Conservation (phyloP, 2,113 vertebrate species). For the Pogona vitticeps region DNA sequence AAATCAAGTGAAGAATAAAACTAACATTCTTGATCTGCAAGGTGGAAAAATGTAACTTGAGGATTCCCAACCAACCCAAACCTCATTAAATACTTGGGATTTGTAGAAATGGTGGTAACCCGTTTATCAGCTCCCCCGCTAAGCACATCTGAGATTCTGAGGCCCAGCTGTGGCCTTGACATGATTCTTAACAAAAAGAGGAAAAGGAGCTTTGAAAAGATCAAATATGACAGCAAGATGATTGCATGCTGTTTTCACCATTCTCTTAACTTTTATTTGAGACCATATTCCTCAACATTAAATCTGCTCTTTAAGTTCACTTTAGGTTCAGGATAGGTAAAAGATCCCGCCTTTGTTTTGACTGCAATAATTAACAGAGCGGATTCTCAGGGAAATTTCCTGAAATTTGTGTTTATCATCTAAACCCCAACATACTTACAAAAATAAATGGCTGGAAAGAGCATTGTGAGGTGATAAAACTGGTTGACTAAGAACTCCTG, state of each 20-base stretch:
- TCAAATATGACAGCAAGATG: not conserved
- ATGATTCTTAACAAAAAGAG: not conserved
- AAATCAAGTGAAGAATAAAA: not conserved
- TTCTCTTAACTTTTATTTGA: not conserved
- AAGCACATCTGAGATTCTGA: not conserved
- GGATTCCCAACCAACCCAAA: not conserved
- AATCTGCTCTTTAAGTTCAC: conserved; percentile 3
- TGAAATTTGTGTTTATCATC: not conserved
- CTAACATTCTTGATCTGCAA: not conserved
- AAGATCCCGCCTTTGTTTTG: not conserved
- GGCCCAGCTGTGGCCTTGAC: not conserved
- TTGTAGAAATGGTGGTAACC: not conserved
- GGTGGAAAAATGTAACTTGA: not conserved
- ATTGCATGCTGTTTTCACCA: not conserved
- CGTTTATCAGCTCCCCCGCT: conserved; percentile 1
- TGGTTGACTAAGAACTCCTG: conserved; percentile 11
- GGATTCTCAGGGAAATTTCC: not conserved
- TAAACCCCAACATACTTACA: not conserved
- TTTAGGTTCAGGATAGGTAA: not conserved
- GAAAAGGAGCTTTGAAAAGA: conserved; percentile 4
- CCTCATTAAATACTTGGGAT: not conserved
- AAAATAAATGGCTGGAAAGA: too few species aligned
- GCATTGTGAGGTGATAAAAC: not conserved
- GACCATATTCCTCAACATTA: not conserved
- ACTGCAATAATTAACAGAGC: not conserved